Evolutionary conservation across 2,113 vertebrate species (phyloP).

Genomic region (Phoenicopterus ruber): DNA sequence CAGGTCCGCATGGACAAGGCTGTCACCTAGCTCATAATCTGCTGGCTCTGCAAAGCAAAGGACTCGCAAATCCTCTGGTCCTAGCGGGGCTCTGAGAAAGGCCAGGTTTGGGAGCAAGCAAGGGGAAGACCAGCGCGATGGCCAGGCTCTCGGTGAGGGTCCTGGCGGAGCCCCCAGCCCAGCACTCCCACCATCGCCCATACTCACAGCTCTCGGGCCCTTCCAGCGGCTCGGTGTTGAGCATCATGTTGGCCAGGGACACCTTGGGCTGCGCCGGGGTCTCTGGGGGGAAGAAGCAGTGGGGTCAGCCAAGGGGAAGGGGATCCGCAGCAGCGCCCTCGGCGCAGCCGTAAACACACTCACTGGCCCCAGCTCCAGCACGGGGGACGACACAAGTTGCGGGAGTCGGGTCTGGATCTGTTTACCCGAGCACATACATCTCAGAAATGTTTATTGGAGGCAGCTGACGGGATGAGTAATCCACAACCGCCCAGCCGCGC

Average conservation of each 20-base stretch:
- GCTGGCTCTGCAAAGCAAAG: neutral
- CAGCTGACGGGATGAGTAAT: neutral
- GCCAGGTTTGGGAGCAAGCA: neutral
- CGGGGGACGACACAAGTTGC: neutral
- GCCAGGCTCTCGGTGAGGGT: neutral
- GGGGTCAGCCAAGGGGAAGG: neutral
- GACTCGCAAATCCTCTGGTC: neutral
- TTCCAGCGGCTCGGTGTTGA: conserved; percentile 74
- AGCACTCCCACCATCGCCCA: fast-evolving
- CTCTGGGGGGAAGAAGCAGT: conserved; percentile 25
- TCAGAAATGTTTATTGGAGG: conserved; percentile 5
- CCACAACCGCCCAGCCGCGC: fast-evolving
- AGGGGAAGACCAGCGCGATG: neutral
- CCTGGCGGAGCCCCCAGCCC: neutral
- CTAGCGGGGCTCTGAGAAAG: neutral
- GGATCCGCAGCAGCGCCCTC: neutral
- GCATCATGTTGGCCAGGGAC: conserved; percentile 59
- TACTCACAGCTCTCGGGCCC: conserved; percentile 79
- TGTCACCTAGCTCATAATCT: neutral
- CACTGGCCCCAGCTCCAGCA: neutral
- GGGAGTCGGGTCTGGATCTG: neutral
- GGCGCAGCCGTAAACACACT: neutral
- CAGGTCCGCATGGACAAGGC: fast-evolving
- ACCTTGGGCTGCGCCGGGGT: neutral
- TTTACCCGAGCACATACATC: neutral